Evolutionary conservation across 2,797 vertebrate species (phyloP), one percentile per base, ranked within the genome.

Genomic region (Capromys pilorides): DNA sequence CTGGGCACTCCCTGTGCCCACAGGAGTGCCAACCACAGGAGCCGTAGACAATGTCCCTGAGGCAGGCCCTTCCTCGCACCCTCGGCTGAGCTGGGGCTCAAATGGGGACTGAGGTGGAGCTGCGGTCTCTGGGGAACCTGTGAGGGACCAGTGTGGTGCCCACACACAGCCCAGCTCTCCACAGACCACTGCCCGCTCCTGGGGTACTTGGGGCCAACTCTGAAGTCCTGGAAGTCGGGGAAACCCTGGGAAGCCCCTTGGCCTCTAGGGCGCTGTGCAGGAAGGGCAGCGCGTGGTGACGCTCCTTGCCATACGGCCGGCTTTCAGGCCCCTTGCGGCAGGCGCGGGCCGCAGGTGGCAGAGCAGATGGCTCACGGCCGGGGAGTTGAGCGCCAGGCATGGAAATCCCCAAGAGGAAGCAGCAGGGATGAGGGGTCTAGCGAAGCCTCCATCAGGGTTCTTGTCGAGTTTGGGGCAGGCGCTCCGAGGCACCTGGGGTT

Each of bases 1-100:
- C 5, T 1, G 0, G 13, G 21, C 7, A 8, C 62, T 14, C 0
- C 7, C 71, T 81, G 4, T 2, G 0, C n/a, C 51, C 62, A 2
- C n/a, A 33, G 88, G 24, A 69, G 62, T 67, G n/a, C n/a, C n/a
- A n/a, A n/a, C 51, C 62, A 2, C n/a, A 33, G 88, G 24, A 69
- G 62, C 62, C 45, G 36, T 21, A 24, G 45, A 49, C 5, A 10
- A 33, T 19, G 5, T 28, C n/a, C 54, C 39, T 39, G 31, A 8
- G 26, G 6, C 19, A 33, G 36, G 0, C 22, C n/a, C 21, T 45
- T 12, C 10, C 28, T 59, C 16, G 36, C 22, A 5, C 12, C 16
- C 33, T 54, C 9, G 26, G 79, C 28, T 1, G 22, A 26, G 7
- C 39, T 10, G 88, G 88, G 39, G 77, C 45, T 24, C 14, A 16